These are phyloP conservation scores for Stenodema calcarata DNA, from an alignment of 2,888 invertebrate species.

Conservation along the genomic window DNA sequence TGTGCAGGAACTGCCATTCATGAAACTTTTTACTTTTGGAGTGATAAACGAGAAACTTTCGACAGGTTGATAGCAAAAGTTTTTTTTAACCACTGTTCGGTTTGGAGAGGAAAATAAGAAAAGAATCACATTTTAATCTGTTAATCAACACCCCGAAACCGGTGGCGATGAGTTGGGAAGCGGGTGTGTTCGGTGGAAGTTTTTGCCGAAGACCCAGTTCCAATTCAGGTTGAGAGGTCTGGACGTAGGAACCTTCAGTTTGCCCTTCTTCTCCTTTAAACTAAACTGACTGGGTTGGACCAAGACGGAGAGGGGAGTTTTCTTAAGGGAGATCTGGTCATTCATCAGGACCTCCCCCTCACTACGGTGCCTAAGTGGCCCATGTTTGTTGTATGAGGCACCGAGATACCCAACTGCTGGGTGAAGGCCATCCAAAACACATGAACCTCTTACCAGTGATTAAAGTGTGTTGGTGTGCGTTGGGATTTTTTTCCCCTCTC, in stretches of 20 bases:
- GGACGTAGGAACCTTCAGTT: neutral
- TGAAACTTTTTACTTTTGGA: no score
- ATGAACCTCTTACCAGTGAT: neutral
- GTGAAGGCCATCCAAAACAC: neutral
- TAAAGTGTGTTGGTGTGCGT: neutral
- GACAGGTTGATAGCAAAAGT: no score
- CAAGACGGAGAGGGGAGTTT: neutral
- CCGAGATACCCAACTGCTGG: neutral
- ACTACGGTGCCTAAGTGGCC: neutral
- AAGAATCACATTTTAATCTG: neutral
- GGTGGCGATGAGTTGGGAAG: neutral
- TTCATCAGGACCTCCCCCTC: neutral
- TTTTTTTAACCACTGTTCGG: neutral
- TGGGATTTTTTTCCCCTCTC: neutral
- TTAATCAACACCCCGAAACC: neutral
- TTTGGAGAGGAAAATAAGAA: neutral
- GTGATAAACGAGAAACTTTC: no score
- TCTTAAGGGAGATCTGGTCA: neutral
- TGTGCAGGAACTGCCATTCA: no score
- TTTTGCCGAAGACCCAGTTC: neutral
- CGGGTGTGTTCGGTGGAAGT: neutral
- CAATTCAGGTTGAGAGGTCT: neutral
- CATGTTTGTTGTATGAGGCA: neutral
- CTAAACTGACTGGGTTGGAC: neutral
- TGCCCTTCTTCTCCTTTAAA: neutral